Evolutionary conservation across 1,140 invertebrate species (phyloP).

Genomic region (Tetramorium parvispinum): DNA sequence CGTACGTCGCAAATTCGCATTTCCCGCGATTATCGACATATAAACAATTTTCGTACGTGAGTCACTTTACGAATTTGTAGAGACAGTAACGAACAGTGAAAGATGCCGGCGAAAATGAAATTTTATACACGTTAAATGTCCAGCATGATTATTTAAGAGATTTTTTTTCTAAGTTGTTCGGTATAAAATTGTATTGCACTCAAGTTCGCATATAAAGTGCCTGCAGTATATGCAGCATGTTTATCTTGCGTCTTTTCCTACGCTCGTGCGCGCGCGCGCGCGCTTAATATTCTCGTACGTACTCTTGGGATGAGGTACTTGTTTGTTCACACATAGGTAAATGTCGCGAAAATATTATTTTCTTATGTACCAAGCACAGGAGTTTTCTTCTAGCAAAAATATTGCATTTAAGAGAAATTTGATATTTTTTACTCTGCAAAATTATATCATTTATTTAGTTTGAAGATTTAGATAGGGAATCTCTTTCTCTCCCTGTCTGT

Average conservation of each 20-base stretch:
- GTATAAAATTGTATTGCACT: not conserved
- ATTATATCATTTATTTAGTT: not conserved
- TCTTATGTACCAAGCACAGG: not conserved
- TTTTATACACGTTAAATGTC: not conserved
- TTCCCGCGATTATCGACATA: not conserved
- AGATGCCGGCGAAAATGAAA: not conserved
- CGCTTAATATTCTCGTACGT: not conserved
- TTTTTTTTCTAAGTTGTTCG: not conserved
- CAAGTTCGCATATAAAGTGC: not conserved
- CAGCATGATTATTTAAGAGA: slow-evolving; percentile 3
- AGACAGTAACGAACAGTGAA: not conserved
- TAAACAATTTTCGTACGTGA: slow-evolving; percentile 4
- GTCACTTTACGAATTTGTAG: not conserved
- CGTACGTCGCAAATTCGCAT: not conserved
- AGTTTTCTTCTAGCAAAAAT: not conserved
- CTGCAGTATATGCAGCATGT: not conserved
- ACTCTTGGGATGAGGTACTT: not conserved
- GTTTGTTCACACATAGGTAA: slow-evolving; percentile 3
- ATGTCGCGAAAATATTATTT: not conserved
- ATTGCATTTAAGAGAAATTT: not conserved
- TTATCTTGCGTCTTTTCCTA: not conserved
- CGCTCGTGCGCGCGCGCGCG: not conserved
- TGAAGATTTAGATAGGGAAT: not conserved
- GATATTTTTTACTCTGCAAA: not conserved
- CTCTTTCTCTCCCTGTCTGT: not conserved